These are phyloP conservation scores for Phaethon lepturus DNA, from an alignment of 2,113 vertebrate species.

Conservation along the genomic window DNA sequence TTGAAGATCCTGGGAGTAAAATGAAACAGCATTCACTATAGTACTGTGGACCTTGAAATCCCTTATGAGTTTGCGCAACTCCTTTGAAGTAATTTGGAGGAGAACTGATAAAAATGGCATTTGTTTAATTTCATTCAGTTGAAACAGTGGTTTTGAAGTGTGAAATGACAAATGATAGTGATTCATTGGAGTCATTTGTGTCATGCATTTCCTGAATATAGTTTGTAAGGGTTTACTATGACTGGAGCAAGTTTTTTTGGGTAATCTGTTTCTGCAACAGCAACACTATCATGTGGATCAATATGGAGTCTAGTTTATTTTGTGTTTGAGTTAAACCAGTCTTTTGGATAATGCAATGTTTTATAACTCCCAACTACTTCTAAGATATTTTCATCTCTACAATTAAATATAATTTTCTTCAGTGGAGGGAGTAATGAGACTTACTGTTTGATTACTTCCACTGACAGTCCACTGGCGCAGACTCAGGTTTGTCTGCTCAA, in stretches of 20 bases:
- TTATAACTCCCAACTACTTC: not conserved
- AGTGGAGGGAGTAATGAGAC: not conserved
- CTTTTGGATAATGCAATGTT: not conserved
- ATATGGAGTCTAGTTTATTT: not conserved
- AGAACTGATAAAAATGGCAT: not conserved
- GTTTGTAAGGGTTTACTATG: not conserved
- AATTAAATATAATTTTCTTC: not conserved
- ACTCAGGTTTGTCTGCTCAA: not conserved
- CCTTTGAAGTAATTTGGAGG: not conserved
- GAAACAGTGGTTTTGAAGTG: not conserved
- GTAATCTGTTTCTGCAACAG: not conserved
- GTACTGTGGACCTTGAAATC: not conserved
- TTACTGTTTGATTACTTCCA: not conserved
- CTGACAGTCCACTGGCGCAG: not conserved
- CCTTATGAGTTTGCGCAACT: not conserved
- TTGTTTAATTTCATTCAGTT: not conserved
- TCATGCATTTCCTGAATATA: not conserved
- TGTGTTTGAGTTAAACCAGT: not conserved
- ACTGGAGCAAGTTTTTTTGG: not conserved
- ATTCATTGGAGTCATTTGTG: not conserved
- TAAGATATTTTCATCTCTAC: not conserved
- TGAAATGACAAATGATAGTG: not conserved
- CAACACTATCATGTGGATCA: not conserved
- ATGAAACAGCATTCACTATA: not conserved
- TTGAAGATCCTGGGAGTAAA: not conserved